Evolutionary conservation across 2,888 invertebrate species (phyloP).

Genomic region (Pristionchus fissidentatus): DNA sequence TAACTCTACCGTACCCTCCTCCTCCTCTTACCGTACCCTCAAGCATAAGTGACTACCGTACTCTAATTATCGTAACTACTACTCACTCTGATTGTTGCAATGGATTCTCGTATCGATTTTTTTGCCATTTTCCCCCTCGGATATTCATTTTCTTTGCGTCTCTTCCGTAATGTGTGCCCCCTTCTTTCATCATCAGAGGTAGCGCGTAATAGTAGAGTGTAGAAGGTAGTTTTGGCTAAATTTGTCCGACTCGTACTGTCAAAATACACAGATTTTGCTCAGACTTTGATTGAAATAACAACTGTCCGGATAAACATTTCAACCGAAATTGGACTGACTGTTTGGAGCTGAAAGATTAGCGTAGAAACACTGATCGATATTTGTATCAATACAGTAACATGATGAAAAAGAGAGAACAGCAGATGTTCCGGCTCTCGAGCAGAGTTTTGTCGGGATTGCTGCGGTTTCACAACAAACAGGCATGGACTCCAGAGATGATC

Average conservation of each 20-base stretch:
- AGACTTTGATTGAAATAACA: background rate
- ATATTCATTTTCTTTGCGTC: too few species aligned
- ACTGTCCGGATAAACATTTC: conserved; percentile 26
- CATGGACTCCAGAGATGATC: conserved; percentile 62
- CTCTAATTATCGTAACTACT: background rate
- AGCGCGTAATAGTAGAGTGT: conserved; percentile 27
- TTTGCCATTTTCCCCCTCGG: background rate
- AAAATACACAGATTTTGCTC: background rate
- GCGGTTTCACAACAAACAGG: conserved; percentile 61
- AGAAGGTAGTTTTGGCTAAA: background rate
- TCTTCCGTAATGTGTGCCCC: too few species aligned
- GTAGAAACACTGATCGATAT: conserved; percentile 4
- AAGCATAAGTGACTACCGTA: conserved; percentile 25
- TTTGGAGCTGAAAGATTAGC: conserved; percentile 30
- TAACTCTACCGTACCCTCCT: conserved; percentile 6
- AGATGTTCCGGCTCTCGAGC: conserved; percentile 39
- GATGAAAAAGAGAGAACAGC: background rate
- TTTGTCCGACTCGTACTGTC: background rate
- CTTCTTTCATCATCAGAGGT: conserved; percentile 10
- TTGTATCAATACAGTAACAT: background rate
- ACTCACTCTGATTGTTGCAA: conserved; percentile 34
- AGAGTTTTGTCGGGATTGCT: conserved; percentile 51
- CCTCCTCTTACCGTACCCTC: too few species aligned
- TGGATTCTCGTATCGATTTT: background rate
- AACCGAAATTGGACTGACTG: background rate